Conservation (phyloP, 2,797 vertebrate genomes). For the Hybognathus amarus region DNA sequence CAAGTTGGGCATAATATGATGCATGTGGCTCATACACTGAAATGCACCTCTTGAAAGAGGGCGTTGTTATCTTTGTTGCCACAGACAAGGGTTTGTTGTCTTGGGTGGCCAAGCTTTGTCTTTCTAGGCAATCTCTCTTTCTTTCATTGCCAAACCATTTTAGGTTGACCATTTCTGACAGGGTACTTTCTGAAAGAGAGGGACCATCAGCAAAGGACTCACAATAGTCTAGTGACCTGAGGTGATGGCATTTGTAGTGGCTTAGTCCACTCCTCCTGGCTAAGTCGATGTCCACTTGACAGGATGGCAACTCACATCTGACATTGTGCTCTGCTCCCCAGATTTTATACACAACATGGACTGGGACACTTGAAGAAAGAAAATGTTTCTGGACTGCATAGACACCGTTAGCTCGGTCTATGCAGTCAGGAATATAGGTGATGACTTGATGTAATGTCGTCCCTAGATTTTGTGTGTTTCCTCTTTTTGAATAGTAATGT, state of each 20-base stretch:
- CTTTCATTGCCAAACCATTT: not conserved
- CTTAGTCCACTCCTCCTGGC: not conserved
- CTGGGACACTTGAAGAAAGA: not conserved
- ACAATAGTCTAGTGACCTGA: not conserved
- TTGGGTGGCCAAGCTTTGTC: not conserved
- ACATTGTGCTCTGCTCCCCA: not conserved
- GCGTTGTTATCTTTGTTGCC: not conserved
- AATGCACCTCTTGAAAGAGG: too few relatives aligned
- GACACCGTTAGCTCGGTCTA: not conserved
- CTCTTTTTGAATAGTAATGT: slow-evolving; percentile 1
- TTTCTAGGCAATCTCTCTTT: not conserved
- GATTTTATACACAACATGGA: not conserved
- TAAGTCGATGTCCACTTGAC: not conserved
- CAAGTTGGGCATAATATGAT: too few relatives aligned
- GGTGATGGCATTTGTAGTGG: not conserved
- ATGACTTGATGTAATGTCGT: not conserved
- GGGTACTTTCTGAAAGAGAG: not conserved
- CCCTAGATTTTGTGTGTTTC: not conserved
- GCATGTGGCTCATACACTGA: too few relatives aligned
- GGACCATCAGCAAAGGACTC: not conserved
- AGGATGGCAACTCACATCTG: not conserved
- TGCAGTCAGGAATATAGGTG: not conserved
- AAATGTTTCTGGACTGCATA: not conserved
- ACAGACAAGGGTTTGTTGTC: not conserved
- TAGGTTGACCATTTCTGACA: not conserved